phyloP scores from a whole-genome alignment of 2,113 vertebrate genomes.

The Eonycteris spelaea region DNA sequence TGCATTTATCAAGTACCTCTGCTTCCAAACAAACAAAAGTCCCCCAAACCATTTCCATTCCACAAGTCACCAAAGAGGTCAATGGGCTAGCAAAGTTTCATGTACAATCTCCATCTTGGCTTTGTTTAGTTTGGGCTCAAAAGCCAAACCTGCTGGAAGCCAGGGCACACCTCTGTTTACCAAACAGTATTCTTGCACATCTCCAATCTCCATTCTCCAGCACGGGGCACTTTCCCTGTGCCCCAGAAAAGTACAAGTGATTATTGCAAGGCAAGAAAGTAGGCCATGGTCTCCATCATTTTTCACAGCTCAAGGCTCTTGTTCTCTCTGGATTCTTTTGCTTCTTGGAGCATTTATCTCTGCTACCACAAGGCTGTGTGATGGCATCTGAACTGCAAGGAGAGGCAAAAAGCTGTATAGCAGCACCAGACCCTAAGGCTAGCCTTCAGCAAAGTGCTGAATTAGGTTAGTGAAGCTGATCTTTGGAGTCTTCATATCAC shows the following conservation, averaged over 20 bases:
- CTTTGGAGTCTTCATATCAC: neutral
- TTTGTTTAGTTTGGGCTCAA: neutral
- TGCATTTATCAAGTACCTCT: neutral
- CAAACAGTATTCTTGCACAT: neutral
- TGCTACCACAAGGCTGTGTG: neutral
- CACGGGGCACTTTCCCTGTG: neutral
- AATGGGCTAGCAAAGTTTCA: neutral
- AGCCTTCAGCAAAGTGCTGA: neutral
- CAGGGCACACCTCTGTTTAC: neutral
- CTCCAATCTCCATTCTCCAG: neutral
- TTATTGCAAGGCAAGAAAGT: constrained; percentile 44
- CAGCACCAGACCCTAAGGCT: neutral
- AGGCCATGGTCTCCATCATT: constrained; percentile 37
- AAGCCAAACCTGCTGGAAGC: neutral
- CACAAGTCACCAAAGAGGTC: constrained; percentile 10
- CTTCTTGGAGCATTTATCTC: constrained; percentile 26
- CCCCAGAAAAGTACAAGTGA: constrained; percentile 55
- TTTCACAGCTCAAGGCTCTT: neutral
- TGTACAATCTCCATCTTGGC: neutral
- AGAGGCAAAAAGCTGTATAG: neutral
- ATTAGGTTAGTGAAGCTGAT: neutral
- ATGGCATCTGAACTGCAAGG: neutral
- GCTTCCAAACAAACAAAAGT: constrained; percentile 38
- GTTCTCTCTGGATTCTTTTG: constrained; percentile 39
- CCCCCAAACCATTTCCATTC: neutral